Percentiles rank a stretch among this genome's conserved stretches.
These are phyloP conservation scores for Camponotus fellah DNA, from an alignment of 2,888 invertebrate species.

Conservation along the genomic window DNA sequence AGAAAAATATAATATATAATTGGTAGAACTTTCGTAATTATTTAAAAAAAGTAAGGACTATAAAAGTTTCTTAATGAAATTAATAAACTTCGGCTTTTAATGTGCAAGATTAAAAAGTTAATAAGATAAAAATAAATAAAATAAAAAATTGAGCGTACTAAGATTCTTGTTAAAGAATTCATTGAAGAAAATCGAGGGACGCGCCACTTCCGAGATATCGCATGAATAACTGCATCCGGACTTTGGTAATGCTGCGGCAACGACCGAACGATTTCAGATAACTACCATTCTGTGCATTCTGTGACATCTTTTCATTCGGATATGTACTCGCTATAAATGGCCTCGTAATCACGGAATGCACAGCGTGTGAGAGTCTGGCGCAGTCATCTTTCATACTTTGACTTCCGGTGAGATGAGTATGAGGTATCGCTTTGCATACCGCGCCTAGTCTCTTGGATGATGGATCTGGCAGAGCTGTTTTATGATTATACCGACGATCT, in stretches of 20 bases:
- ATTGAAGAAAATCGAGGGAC: not conserved
- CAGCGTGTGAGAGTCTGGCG: slow-evolving; percentile 31
- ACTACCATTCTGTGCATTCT: slow-evolving; percentile 23
- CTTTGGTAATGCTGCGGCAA: slow-evolving; percentile 11
- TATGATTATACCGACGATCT: slow-evolving; percentile 61
- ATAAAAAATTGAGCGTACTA: not conserved
- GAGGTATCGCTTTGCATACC: slow-evolving; percentile 46
- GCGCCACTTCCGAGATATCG: not conserved
- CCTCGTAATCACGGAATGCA: slow-evolving; percentile 37
- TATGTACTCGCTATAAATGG: slow-evolving; percentile 59
- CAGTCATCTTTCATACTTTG: slow-evolving; percentile 70
- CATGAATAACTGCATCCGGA: not conserved
- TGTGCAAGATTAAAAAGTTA: not conserved
- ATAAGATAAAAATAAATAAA: not conserved
- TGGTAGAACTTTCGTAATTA: not conserved
- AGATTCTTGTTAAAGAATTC: not conserved
- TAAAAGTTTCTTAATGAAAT: not conserved
- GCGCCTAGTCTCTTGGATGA: slow-evolving; percentile 58
- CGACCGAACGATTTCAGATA: slow-evolving; percentile 44
- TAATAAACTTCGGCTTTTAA: not conserved
- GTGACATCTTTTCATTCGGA: slow-evolving; percentile 58
- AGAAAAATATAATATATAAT: not conserved
- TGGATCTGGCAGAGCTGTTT: slow-evolving; percentile 63
- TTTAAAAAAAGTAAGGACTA: not conserved
- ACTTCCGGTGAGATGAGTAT: slow-evolving; percentile 69